A percentile compares a stretch with the other conserved stretches of the same genome.
Conservation (phyloP, 2,797 vertebrate species). For the Ambastaia sidthimunki region DNA sequence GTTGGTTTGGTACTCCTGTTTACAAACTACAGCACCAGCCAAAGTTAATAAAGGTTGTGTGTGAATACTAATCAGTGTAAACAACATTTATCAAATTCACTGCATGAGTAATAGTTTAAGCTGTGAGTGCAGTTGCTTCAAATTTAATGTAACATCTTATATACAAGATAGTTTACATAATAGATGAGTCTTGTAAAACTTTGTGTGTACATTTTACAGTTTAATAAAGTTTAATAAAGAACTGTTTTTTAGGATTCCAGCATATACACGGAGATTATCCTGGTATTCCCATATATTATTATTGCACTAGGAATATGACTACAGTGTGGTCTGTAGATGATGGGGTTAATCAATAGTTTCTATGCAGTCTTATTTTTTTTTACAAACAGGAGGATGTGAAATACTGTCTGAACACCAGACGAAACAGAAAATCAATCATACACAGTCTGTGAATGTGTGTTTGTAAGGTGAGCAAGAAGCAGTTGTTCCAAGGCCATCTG, state of each 20-base stretch:
- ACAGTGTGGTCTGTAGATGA: neutral
- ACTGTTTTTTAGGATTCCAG: neutral
- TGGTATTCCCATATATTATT: slow-evolving; percentile 8
- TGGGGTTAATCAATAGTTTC: slow-evolving; percentile 38
- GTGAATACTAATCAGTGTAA: neutral
- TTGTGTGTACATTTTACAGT: neutral
- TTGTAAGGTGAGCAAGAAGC: slow-evolving; percentile 71
- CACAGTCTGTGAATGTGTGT: slow-evolving; percentile 40
- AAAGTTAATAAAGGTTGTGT: slow-evolving; percentile 2
- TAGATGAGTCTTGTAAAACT: neutral
- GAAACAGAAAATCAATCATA: slow-evolving; percentile 56
- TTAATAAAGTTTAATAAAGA: neutral
- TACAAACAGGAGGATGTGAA: slow-evolving; percentile 41
- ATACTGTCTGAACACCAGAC: slow-evolving; percentile 33
- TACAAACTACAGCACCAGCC: neutral
- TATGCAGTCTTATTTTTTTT: slow-evolving; percentile 21
- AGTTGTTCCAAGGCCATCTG: slow-evolving; percentile 79
- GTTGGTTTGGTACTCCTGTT: slow-evolving; percentile 4
- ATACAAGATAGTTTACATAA: neutral
- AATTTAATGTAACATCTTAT: neutral
- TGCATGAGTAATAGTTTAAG: neutral
- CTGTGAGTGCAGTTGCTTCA: neutral
- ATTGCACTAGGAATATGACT: neutral
- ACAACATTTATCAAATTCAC: neutral
- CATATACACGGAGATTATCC: neutral